phyloP scores from a whole-genome alignment of 2,797 vertebrate species.

The Spea hammondii region DNA sequence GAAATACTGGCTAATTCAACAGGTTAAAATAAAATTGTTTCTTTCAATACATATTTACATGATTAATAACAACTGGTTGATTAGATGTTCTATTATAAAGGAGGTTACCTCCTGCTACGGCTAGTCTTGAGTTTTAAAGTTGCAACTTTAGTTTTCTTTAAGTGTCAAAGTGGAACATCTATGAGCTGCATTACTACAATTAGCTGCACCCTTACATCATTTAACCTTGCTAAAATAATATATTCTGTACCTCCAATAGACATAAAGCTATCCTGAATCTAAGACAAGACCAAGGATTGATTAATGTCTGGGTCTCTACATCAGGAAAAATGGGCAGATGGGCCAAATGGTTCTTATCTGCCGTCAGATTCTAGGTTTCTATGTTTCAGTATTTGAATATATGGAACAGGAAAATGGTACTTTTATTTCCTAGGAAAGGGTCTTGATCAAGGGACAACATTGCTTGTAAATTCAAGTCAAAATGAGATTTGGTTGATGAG shows the following conservation, averaged over 20 bases:
- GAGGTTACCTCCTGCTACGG: not conserved
- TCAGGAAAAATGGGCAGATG: too few species aligned
- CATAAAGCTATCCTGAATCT: not conserved
- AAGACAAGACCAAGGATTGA: not conserved
- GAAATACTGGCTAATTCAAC: not conserved
- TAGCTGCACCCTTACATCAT: not conserved
- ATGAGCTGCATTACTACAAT: not conserved
- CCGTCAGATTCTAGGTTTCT: too few species aligned
- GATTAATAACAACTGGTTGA: not conserved
- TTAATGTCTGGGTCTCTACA: too few species aligned
- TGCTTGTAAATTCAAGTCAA: too few species aligned
- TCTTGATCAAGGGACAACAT: too few species aligned
- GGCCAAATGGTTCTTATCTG: too few species aligned
- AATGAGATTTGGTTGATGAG: too few species aligned
- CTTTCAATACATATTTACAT: slow-evolving; percentile 2
- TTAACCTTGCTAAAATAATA: not conserved
- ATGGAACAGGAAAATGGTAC: too few species aligned
- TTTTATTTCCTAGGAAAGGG: too few species aligned
- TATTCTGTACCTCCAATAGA: not conserved
- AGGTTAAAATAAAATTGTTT: not conserved
- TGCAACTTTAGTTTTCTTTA: not conserved
- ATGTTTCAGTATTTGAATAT: too few species aligned
- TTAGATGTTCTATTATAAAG: not conserved
- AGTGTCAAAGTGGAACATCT: not conserved
- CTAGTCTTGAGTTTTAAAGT: not conserved